A percentile compares a stretch with the other conserved stretches of the same genome.
These are phyloP conservation scores for Scarus forsteni DNA, from an alignment of 2,797 vertebrate genomes.

Conservation along the genomic window DNA sequence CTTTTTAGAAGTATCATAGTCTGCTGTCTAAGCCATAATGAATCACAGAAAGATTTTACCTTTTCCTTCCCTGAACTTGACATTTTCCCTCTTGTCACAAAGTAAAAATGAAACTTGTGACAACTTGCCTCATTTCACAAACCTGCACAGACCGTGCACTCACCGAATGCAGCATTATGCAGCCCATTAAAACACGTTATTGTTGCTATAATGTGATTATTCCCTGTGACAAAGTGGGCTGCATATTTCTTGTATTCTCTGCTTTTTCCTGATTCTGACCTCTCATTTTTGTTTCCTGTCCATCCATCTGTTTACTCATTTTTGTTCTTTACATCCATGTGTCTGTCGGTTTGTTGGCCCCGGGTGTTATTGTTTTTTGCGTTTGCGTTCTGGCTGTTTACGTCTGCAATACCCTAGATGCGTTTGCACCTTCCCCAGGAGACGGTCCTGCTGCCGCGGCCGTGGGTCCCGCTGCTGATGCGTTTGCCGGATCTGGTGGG, in stretches of 20 bases:
- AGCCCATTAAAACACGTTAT: slow-evolving; percentile 59
- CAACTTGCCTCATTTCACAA: slow-evolving; percentile 66
- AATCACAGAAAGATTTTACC: slow-evolving; percentile 56
- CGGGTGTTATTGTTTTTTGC: slow-evolving; percentile 55
- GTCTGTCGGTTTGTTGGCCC: slow-evolving; percentile 59
- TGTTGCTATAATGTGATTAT: slow-evolving; percentile 36
- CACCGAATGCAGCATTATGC: slow-evolving; percentile 80
- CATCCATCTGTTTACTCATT: slow-evolving; percentile 71
- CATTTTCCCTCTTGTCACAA: slow-evolving; percentile 70
- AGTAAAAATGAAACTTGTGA: slow-evolving; percentile 72
- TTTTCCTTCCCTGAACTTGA: slow-evolving; percentile 56
- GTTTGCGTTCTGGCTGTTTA: slow-evolving; percentile 69
- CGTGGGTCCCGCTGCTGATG: slow-evolving; percentile 94
- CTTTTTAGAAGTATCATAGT: background rate
- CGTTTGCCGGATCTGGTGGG: slow-evolving; percentile 99
- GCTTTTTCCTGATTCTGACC: slow-evolving; percentile 78
- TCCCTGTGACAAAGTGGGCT: slow-evolving; percentile 51
- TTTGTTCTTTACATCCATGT: slow-evolving; percentile 63
- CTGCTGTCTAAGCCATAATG: slow-evolving; percentile 8
- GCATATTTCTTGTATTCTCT: slow-evolving; percentile 82
- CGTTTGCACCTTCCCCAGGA: slow-evolving; percentile 98
- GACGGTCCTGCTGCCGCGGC: slow-evolving; percentile 93
- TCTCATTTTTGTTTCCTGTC: slow-evolving; percentile 73
- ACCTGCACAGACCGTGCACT: slow-evolving; percentile 58
- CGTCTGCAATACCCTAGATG: slow-evolving; percentile 90